phyloP scores from a whole-genome alignment of 2,888 invertebrate genomes.

The Adelphocoris suturalis region DNA sequence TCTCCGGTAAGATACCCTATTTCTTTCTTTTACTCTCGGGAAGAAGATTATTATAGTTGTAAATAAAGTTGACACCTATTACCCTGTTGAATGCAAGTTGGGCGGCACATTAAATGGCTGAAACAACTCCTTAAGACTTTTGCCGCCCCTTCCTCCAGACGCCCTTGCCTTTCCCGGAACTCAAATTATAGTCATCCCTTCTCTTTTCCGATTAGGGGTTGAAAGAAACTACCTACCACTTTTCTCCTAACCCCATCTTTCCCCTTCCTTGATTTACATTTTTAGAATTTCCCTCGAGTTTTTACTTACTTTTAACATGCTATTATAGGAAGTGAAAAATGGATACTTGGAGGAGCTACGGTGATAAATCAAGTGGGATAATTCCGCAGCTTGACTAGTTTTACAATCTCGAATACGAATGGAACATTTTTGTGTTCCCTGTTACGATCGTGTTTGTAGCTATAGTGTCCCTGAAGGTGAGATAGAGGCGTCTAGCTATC shows the following conservation, averaged over 20 bases:
- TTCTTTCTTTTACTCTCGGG: background rate
- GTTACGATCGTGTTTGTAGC: too few species aligned
- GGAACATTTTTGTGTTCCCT: too few species aligned
- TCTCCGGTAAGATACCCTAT: background rate
- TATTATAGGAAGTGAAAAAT: background rate
- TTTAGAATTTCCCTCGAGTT: constrained; percentile 18
- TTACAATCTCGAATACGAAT: too few species aligned
- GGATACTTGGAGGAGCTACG: background rate
- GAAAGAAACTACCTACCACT: constrained; percentile 42
- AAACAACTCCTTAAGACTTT: constrained; percentile 39
- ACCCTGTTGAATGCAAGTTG: constrained; percentile 2
- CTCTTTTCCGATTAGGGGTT: constrained; percentile 14
- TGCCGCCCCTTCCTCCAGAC: background rate
- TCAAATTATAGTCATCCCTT: constrained; percentile 27
- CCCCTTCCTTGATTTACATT: constrained; percentile 11
- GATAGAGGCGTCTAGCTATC: too few species aligned
- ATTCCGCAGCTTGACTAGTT: too few species aligned
- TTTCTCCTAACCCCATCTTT: constrained; percentile 20
- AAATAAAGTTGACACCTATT: constrained; percentile 42
- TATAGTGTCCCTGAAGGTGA: too few species aligned
- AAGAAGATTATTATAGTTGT: constrained; percentile 39
- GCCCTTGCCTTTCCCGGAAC: background rate
- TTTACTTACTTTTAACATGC: background rate
- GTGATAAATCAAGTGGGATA: background rate
- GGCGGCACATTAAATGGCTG: constrained; percentile 19